These are phyloP conservation scores for Coptodon bakossiorum DNA, from an alignment of 2,113 vertebrate species.

Conservation along the genomic window DNA sequence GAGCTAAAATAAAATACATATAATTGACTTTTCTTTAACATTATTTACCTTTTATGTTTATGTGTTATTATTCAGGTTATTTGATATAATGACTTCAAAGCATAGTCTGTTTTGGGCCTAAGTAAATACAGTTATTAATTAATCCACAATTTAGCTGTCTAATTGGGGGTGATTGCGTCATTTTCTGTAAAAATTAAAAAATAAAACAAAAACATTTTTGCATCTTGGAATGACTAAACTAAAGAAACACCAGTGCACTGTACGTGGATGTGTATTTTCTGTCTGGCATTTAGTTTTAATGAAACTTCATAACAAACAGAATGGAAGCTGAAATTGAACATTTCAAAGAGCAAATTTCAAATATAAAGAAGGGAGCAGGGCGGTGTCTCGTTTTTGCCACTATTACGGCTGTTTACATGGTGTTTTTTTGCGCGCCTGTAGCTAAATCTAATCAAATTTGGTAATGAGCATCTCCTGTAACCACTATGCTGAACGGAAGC, in stretches of 20 bases:
- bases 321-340: not conserved
- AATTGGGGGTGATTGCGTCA: not conserved
- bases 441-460: slow-evolving; percentile 34
- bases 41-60: not conserved
- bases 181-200: not conserved
- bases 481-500: slow-evolving; percentile 26
- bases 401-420: not conserved
- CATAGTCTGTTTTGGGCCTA: not conserved
- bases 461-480: slow-evolving; percentile 33
- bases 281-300: not conserved
- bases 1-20: not conserved
- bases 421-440: not conserved
- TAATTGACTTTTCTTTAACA: not conserved
- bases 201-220: not conserved
- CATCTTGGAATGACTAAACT: not conserved
- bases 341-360: not conserved
- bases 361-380: not conserved
- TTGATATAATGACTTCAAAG: not conserved
- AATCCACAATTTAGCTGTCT: not conserved
- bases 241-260: not conserved
- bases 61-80: not conserved
- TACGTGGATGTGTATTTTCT: not conserved
- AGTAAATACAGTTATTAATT: not conserved
- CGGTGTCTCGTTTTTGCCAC: not conserved
- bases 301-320: not conserved